phyloP scores from a whole-genome alignment of 1,140 invertebrate species.

The Holcopasites calliopsidis region DNA sequence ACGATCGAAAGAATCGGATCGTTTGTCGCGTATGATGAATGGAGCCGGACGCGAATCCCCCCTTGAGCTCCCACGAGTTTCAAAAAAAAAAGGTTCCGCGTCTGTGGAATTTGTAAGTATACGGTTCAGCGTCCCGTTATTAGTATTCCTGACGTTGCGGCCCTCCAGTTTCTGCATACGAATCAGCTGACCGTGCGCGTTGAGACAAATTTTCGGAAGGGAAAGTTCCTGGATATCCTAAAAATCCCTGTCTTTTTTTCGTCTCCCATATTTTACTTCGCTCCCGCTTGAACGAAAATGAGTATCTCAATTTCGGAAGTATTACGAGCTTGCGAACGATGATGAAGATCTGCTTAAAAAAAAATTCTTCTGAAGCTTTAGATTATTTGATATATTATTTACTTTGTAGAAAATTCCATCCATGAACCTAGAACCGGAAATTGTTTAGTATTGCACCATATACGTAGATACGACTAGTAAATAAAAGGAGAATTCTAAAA shows the following conservation, averaged over 20 bases:
- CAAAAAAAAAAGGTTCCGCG: constrained; percentile 4
- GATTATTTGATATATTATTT: no score
- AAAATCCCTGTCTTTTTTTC: constrained; percentile 4
- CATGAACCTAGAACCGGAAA: no score
- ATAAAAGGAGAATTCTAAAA: no score
- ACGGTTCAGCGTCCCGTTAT: constrained; percentile 37
- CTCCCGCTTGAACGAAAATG: not conserved
- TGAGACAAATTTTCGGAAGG: constrained; percentile 43
- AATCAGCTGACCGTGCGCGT: constrained; percentile 31
- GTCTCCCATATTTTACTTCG: not conserved
- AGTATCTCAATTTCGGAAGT: not conserved
- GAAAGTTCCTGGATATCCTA: constrained; percentile 42
- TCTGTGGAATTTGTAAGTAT: constrained; percentile 13
- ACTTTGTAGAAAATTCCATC: no score
- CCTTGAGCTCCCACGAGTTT: not conserved
- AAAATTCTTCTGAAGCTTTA: no score
- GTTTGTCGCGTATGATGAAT: not conserved
- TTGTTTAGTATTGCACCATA: no score
- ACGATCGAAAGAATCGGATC: constrained; percentile 15
- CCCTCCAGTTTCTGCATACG: constrained; percentile 37
- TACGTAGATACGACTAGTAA: no score
- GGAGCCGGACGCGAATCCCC: not conserved
- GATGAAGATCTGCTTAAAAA: no score
- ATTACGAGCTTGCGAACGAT: no score
- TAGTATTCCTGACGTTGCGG: constrained; percentile 44